phyloP scores from a whole-genome alignment of 2,888 invertebrate genomes.

The Bruchidius siliquastri region DNA sequence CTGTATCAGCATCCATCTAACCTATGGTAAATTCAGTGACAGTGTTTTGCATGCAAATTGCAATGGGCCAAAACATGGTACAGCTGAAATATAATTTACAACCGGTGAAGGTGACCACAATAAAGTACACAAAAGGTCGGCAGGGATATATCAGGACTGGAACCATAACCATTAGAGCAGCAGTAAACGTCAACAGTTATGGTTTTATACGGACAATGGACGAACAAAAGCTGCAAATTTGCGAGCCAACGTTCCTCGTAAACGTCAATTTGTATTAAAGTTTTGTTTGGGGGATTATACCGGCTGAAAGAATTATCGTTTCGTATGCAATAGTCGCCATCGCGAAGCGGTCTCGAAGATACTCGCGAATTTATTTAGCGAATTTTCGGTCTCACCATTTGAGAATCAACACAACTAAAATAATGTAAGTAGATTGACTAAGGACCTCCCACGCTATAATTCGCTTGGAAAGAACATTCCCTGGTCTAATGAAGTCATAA shows the following conservation, averaged over 20 bases:
- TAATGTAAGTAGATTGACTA: too few relatives aligned
- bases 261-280: conserved; percentile 2
- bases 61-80: background rate
- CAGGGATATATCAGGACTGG: conserved; percentile 24
- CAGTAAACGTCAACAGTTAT: conserved; percentile 30
- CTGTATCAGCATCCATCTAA: too few relatives aligned
- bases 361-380: too few relatives aligned
- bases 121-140: conserved; percentile 18
- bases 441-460: too few relatives aligned
- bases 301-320: background rate
- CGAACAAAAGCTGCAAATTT: conserved; percentile 9
- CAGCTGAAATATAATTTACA: background rate
- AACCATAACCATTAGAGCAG: conserved; percentile 41
- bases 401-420: too few relatives aligned
- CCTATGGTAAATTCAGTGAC: too few relatives aligned
- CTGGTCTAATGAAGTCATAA: too few relatives aligned
- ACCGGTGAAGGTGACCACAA: background rate
- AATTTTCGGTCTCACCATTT: too few relatives aligned
- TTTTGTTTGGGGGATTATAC: background rate
- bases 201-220: conserved; percentile 6
- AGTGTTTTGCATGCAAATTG: background rate
- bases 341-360: too few relatives aligned
- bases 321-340: background rate
- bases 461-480: too few relatives aligned
- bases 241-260: background rate